Evolutionary conservation across 2,888 invertebrate genomes (phyloP).

Genomic region (Synergus itoensis): DNA sequence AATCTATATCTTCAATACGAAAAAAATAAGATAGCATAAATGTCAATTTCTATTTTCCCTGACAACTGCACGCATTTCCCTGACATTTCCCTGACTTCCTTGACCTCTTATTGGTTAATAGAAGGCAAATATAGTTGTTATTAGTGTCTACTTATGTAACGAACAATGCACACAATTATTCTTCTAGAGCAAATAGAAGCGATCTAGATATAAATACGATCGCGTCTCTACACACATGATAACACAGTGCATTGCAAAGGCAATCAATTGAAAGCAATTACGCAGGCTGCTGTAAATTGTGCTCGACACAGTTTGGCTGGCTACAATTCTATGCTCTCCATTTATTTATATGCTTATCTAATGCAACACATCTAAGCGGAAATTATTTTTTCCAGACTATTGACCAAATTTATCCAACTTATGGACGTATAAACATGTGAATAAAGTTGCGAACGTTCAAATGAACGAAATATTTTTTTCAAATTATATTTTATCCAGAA

Average conservation of each 20-base stretch:
- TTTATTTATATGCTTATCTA: slow-evolving; percentile 27
- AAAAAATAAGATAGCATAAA: no score
- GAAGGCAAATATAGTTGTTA: background rate
- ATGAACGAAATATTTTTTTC: no score
- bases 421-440: background rate
- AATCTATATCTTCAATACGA: no score
- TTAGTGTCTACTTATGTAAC: background rate
- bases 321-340: slow-evolving; percentile 9
- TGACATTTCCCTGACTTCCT: no score
- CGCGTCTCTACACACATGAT: slow-evolving; percentile 5
- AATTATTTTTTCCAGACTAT: slow-evolving; percentile 4
- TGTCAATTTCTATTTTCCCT: no score
- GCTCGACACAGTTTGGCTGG: slow-evolving; percentile 15
- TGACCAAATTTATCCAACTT: background rate
- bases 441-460: no score
- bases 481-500: no score
- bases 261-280: slow-evolving; percentile 40
- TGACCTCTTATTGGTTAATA: no score
- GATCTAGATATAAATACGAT: slow-evolving; percentile 35
- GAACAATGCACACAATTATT: slow-evolving; percentile 31
- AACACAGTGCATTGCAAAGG: slow-evolving; percentile 12
- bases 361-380: background rate
- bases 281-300: slow-evolving; percentile 33
- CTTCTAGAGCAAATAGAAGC: slow-evolving; percentile 9
- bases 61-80: no score